Evolutionary conservation across 2,888 invertebrate genomes (phyloP).

Genomic region (Quadroppia sp.): DNA sequence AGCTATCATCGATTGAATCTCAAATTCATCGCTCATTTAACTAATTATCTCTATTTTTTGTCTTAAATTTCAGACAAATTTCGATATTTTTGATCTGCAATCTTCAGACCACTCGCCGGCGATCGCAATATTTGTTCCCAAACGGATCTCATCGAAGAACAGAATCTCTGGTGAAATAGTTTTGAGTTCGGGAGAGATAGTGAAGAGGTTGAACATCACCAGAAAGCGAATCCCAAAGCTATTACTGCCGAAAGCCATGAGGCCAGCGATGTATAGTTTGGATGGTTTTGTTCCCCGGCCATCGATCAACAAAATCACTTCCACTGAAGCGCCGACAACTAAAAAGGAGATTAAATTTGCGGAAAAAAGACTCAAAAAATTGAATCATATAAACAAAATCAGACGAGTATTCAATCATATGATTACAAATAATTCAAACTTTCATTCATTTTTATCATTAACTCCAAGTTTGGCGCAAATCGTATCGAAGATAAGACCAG

Average conservation of each 20-base stretch:
- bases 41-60: not conserved
- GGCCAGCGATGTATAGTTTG: conserved; percentile 48
- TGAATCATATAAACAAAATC: conserved; percentile 1
- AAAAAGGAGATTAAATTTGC: conserved; percentile 17
- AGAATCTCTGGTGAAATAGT: not conserved
- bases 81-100: conserved; percentile 8
- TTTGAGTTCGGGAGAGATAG: not conserved
- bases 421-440: not conserved
- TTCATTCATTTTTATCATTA: conserved; percentile 1
- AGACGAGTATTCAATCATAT: conserved; percentile 9
- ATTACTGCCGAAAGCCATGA: conserved; percentile 46
- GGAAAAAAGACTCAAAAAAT: not conserved
- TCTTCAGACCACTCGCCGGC: conserved; percentile 19
- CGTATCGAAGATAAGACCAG: not conserved
- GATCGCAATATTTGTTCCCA: conserved; percentile 16
- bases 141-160: not conserved
- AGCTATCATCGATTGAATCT: too few relatives aligned
- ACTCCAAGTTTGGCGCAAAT: conserved; percentile 21
- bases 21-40: too few relatives aligned
- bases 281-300: conserved; percentile 49
- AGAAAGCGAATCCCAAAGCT: conserved; percentile 46
- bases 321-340: conserved; percentile 38
- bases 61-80: not conserved
- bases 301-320: conserved; percentile 45
- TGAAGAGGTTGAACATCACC: not conserved